Base-by-base conservation (phyloP, 1,140 invertebrate species). In the Micrasema minimum region DNA sequence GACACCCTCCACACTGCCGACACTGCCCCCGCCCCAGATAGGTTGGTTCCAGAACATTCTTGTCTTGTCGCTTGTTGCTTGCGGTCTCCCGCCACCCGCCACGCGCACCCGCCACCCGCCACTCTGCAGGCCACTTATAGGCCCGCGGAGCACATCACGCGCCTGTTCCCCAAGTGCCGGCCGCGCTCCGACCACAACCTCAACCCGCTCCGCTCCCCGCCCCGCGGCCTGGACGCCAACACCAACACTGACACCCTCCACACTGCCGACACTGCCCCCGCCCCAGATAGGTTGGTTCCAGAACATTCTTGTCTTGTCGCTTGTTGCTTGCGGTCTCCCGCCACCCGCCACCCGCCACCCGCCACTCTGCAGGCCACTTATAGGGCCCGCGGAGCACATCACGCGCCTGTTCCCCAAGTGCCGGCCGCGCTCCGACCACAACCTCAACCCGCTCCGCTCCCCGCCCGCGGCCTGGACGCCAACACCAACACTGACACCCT, bases 361-460 rank as follows among this genome's bases (percentile, higher is more conserved):
- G 41, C 41, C 2, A 0, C 12, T 14, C 41, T 12, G 43, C 43
- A n/a, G 4, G 18, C n/a, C 43, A n/a, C n/a, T n/a, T n/a, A n/a
- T n/a, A n/a, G n/a, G n/a, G n/a, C n/a, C n/a, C n/a, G n/a, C n/a
- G n/a, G n/a, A n/a, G n/a, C n/a, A n/a, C n/a, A n/a, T n/a, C n/a
- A n/a, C n/a, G n/a, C 88, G 90, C 80, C 86, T 93, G 72, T 94
- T 94, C 84, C 91, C 92, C 74, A 93, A 93, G 89, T 93, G 91
- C 84, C 87, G 91, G 74, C 91, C 91, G 70, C 85, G 88, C 64
- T 79, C 79, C 79, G 84, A 86, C 78, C 85, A 85, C 76, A 89
- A 86, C 80, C 84, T 88, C 81, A 88, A 88, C 82, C 84, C 66
- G 57, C 65, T n/a, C 66, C 45, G 6, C 59, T 31, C 11, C 23